These are phyloP conservation scores for Sinella curviseta DNA, from an alignment of 1,140 invertebrate species.

Conservation along the genomic window DNA sequence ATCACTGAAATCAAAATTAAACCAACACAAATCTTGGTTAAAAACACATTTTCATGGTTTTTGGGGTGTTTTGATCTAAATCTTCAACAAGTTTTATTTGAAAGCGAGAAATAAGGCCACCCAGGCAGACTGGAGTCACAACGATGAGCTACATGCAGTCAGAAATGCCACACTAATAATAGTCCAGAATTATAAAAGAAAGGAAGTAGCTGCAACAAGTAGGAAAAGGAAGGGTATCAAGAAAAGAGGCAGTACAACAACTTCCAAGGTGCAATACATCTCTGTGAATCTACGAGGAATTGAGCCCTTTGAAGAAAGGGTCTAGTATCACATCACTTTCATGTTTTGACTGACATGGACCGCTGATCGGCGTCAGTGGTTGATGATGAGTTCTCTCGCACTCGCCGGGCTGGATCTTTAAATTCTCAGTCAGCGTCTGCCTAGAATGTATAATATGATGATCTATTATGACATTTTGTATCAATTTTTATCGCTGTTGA, in stretches of 20 bases:
- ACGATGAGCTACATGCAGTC: background rate
- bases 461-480: slow-evolving; percentile 4
- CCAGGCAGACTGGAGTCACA: background rate
- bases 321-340: background rate
- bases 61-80: background rate
- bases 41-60: too few species aligned
- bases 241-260: background rate
- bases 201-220: background rate
- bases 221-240: background rate
- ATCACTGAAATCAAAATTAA: too few species aligned
- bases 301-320: background rate
- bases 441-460: too few species aligned
- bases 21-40: too few species aligned
- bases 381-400: background rate
- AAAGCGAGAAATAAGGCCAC: background rate
- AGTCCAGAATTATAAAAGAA: background rate
- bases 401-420: too few species aligned
- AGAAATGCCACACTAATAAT: background rate
- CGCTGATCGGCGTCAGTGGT: background rate
- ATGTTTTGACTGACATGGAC: background rate
- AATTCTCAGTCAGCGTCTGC: too few species aligned
- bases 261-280: background rate
- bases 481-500: too few species aligned
- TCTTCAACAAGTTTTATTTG: background rate
- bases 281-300: background rate